Base-by-base conservation (phyloP, 2,888 invertebrate genomes). In the Drosophila parthenogenetica region DNA sequence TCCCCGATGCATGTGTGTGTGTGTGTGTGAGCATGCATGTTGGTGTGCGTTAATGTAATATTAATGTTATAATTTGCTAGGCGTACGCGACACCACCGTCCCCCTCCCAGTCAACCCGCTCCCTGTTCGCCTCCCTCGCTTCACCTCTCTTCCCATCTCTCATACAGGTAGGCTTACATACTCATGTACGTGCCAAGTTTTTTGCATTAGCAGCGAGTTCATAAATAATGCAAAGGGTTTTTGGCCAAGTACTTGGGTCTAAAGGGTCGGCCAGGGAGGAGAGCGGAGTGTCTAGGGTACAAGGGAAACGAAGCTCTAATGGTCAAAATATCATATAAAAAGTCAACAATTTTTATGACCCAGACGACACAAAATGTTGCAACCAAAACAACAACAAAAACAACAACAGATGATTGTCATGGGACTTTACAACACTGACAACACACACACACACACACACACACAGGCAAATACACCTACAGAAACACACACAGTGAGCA, bases 51-150 rank as follows among this genome's bases (percentile, higher is more conserved):
- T 86, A 86, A 86, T 86, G 89, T 84, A 86, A 86, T 87, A 86
- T 86, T 86, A 86, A 86, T 86, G 85, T 86, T 89, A 87, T 84
- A 87, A 84, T 89, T 89, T 89, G 73, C 89, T 83, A 86, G 79
- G 72, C 80, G 64, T 69, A 69, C 65, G 35, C 78, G 63, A 61
- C 70, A 25, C 7, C 32, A 1, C 22, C 10, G 14, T 11, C 1
- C 14, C 25, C 71, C 71, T 63, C 49, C 71, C 53, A 29, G 2
- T 29, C 29, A 29, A 29, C 63, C 29, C 54, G 2, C 5, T 14
- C 42, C 42, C 8, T 1, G 1, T 5, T 4, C 22, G 3, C 2
- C 42, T 13, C 7, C 19, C n/a, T 16, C 3, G 0, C 13, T 2
- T 7, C 17, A 7, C 55, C 59, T 49, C 63, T 67, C 22, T 22